These are phyloP conservation scores for Mayetiola destructor DNA, from an alignment of 2,888 invertebrate species.

Conservation along the genomic window DNA sequence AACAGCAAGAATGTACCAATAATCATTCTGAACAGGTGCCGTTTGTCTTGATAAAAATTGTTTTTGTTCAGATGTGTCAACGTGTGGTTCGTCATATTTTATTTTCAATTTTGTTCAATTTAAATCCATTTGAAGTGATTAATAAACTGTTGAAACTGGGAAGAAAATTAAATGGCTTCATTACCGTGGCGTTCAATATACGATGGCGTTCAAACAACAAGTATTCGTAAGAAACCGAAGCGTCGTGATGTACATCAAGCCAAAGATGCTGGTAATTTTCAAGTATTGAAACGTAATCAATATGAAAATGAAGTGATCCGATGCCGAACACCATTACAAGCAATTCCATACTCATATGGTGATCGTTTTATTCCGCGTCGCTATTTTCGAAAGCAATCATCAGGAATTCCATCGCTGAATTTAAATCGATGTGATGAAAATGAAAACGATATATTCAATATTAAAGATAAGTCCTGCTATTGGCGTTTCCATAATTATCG, in stretches of 20 bases:
- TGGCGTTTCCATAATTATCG: constrained; percentile 5
- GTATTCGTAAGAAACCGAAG: not conserved
- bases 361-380: constrained; percentile 33
- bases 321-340: not conserved
- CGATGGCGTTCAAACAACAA: too few relatives aligned
- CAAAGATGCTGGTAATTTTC: constrained; percentile 15
- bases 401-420: not conserved
- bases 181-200: too few relatives aligned
- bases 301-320: constrained; percentile 7
- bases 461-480: not conserved
- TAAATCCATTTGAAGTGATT: too few relatives aligned
- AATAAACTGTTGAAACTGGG: too few relatives aligned
- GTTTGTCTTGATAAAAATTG: too few relatives aligned
- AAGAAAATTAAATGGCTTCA: too few relatives aligned
- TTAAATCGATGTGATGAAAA: not conserved
- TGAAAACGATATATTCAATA: not conserved
- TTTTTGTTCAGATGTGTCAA: too few relatives aligned
- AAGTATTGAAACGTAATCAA: constrained; percentile 1
- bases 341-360: constrained; percentile 20
- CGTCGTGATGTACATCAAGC: not conserved
- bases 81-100: too few relatives aligned
- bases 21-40: too few relatives aligned
- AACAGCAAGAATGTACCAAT: too few relatives aligned
- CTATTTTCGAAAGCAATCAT: constrained; percentile 19
- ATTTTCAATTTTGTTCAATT: too few relatives aligned